Conservation (phyloP, 2,113 vertebrate species). For the Dasyurus viverrinus region DNA sequence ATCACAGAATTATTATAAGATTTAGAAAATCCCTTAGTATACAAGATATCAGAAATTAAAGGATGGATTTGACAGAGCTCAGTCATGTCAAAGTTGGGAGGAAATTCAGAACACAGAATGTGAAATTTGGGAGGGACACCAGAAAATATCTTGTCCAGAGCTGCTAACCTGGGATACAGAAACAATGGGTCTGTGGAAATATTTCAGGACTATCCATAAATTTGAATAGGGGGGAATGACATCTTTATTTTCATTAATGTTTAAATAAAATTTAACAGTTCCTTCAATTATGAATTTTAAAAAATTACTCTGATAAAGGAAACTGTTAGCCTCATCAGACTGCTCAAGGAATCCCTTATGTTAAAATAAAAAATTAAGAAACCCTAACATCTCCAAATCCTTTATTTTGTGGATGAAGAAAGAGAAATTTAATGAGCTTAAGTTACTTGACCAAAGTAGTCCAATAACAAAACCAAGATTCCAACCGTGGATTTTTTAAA, state of each 20-base stretch:
- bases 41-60: background rate
- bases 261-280: background rate
- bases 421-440: background rate
- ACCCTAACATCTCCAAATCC: background rate
- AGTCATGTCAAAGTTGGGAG: background rate
- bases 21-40: background rate
- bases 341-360: background rate
- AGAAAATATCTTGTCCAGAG: background rate
- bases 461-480: background rate
- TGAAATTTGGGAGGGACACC: background rate
- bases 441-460: rapidly evolving
- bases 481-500: background rate
- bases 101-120: background rate
- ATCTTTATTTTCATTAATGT: background rate
- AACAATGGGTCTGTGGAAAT: background rate
- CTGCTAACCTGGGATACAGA: background rate
- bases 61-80: background rate
- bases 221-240: background rate
- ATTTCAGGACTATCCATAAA: background rate
- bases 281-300: background rate
- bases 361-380: rapidly evolving
- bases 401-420: background rate
- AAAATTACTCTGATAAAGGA: background rate
- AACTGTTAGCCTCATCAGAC: background rate
- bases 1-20: background rate